Base-by-base conservation (phyloP, 1,140 invertebrate species). In the Tribolium castaneum region DNA sequence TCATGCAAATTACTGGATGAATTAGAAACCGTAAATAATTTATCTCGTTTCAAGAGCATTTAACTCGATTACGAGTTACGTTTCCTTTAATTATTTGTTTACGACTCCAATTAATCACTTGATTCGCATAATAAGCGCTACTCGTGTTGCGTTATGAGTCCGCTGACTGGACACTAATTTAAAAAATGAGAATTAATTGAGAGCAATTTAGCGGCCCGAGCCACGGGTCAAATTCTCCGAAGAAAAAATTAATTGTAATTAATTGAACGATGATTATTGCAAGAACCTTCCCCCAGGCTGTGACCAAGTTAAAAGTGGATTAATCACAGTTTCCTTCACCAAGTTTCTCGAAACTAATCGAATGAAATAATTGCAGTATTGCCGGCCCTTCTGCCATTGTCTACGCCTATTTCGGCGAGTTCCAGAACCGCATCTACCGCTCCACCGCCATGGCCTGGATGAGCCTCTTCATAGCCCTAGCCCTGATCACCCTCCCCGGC, bases 401-500 rank as follows among this genome's bases (percentile, higher is more conserved):
- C 6, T 87, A 86, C 70, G 86, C 87, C 1, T 88, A 87, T 70
- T 80, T 87, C 9, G 87, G 87, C 6, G 85, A 86, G 81, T 85
- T 86, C 52, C 79, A 83, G 16, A 75, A 75, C 4, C 56, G 80
- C 0, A 82, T 80, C 2, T 82, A 84, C 54, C 78, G 87, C 4
- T 82, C 86, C 0, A 76, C 82, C 14, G 82, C 83, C 0, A 86
- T 87, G 14, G 84, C 85, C 25, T 86, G 85, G 71, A 83, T 87
- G 7, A 87, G 87, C 19, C 71, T 87, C 3, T 88, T 86, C 74
- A 86, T 88, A 49, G 86, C 86, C 2, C 30, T 88, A 22, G 84
- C 84, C n/a, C 85, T 85, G 34, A 82, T 87, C 0, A 84, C 86
- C 77, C 80, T 88, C 4, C 88, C 82, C 81, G 88, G 80, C 85